A percentile compares a stretch with the other conserved stretches of the same genome.
Evolutionary conservation across 2,888 invertebrate species (phyloP).

Genomic region (Drosophila bunnanda): DNA sequence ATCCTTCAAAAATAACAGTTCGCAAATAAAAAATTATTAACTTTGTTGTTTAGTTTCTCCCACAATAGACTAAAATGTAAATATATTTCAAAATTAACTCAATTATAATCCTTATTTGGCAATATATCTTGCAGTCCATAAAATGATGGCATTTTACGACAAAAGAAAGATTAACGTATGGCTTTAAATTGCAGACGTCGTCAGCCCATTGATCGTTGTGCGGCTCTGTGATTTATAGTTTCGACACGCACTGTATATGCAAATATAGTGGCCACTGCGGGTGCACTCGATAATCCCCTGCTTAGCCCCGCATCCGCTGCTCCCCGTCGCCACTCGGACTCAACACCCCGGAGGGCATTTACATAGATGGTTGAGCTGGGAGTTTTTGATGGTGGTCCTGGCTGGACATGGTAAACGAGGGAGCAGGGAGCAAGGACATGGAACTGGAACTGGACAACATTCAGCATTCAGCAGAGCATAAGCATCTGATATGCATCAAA

Average conservation of each 20-base stretch:
- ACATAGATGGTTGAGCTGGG: slow-evolving; percentile 56
- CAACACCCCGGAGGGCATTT: slow-evolving; percentile 69
- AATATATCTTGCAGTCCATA: neutral
- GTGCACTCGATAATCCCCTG: slow-evolving; percentile 62
- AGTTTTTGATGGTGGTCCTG: slow-evolving; percentile 20
- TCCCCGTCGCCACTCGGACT: slow-evolving; percentile 7
- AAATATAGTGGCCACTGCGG: slow-evolving; percentile 42
- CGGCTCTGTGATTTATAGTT: slow-evolving; percentile 35
- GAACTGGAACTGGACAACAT: slow-evolving; percentile 41
- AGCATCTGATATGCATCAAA: slow-evolving; percentile 80
- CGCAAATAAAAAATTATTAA: too few relatives aligned
- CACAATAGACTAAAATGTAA: neutral
- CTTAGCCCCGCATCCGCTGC: slow-evolving; percentile 17
- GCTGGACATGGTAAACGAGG: slow-evolving; percentile 7
- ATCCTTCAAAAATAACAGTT: too few relatives aligned
- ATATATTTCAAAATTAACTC: neutral
- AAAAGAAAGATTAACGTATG: slow-evolving; percentile 3
- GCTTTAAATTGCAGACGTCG: slow-evolving; percentile 17
- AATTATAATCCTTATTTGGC: neutral
- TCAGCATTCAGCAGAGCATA: slow-evolving; percentile 56
- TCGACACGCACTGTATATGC: slow-evolving; percentile 49
- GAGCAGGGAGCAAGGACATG: neutral
- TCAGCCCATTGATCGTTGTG: slow-evolving; percentile 23
- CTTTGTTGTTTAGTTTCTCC: too few relatives aligned
- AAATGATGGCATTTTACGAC: slow-evolving; percentile 8